phyloP scores from a whole-genome alignment of 2,797 vertebrate genomes.

The Salarias fasciatus region DNA sequence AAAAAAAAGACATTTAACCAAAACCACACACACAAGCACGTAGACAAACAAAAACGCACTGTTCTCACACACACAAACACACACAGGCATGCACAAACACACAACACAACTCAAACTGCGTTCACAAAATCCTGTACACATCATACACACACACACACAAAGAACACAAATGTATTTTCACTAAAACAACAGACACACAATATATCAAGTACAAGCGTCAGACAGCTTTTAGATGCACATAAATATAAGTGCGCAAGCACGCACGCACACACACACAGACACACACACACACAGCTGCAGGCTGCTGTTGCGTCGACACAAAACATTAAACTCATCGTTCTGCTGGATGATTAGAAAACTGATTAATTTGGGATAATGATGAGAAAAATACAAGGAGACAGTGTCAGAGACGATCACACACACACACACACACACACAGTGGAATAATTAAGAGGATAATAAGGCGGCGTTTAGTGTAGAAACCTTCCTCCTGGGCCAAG shows the following conservation, averaged over 20 bases:
- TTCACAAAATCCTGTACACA: too few species aligned
- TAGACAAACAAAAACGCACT: not conserved
- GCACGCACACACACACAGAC: constrained; percentile 47
- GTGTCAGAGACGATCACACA: constrained; percentile 50
- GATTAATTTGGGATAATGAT: constrained; percentile 82
- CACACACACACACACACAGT: constrained; percentile 19
- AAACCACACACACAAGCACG: too few species aligned
- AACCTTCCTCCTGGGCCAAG: constrained; percentile 66
- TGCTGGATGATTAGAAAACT: constrained; percentile 80
- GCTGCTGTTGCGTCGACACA: constrained; percentile 67
- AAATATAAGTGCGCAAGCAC: constrained; percentile 5
- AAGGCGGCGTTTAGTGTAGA: constrained; percentile 77
- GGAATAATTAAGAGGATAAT: constrained; percentile 78
- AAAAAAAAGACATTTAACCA: not conserved
- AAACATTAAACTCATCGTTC: constrained; percentile 84
- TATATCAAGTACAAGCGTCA: too few species aligned
- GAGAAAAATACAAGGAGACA: constrained; percentile 76
- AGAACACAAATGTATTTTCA: not conserved
- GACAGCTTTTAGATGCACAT: not conserved
- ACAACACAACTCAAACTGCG: too few species aligned
- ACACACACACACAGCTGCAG: constrained; percentile 67
- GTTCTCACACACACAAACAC: not conserved
- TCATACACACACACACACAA: constrained; percentile 7
- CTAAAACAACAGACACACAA: not conserved
- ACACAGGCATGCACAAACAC: not conserved